phyloP scores from a whole-genome alignment of 37 sponge, comb jelly and placozoan genomes.

The Mnemiopsis leidyi region DNA sequence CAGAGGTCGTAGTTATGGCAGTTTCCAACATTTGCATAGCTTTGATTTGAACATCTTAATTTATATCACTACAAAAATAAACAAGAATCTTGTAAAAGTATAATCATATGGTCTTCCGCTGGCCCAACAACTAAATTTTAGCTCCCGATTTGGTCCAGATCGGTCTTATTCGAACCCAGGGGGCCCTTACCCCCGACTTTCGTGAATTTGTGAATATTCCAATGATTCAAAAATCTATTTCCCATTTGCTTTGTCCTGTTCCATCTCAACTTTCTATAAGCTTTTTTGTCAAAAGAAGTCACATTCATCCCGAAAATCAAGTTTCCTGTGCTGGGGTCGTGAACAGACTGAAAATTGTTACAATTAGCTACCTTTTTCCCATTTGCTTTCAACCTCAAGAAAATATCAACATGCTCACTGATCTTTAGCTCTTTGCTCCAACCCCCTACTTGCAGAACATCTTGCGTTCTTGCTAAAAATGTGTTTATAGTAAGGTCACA shows the following conservation, averaged over 20 bases:
- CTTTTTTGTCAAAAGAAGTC: background rate
- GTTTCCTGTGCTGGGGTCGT: background rate
- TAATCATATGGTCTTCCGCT: no score
- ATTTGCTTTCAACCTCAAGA: background rate
- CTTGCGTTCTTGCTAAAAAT: background rate
- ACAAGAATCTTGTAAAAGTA: no score
- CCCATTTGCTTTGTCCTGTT: background rate
- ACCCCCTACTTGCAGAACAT: background rate
- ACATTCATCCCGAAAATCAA: background rate
- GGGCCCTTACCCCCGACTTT: no score
- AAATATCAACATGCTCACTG: background rate
- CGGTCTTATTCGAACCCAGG: no score
- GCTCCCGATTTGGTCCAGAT: no score
- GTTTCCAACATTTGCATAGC: no score
- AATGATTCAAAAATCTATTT: background rate
- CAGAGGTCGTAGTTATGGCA: no score
- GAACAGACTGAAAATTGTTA: background rate
- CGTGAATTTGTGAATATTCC: background rate
- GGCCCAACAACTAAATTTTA: no score
- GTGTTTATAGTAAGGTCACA: background rate
- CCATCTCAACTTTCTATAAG: background rate
- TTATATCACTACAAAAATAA: no score
- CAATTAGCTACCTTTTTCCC: background rate
- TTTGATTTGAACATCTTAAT: no score
- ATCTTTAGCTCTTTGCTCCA: background rate